Conservation (phyloP, 2,113 vertebrate species). For the Takifugu flavidus region DNA sequence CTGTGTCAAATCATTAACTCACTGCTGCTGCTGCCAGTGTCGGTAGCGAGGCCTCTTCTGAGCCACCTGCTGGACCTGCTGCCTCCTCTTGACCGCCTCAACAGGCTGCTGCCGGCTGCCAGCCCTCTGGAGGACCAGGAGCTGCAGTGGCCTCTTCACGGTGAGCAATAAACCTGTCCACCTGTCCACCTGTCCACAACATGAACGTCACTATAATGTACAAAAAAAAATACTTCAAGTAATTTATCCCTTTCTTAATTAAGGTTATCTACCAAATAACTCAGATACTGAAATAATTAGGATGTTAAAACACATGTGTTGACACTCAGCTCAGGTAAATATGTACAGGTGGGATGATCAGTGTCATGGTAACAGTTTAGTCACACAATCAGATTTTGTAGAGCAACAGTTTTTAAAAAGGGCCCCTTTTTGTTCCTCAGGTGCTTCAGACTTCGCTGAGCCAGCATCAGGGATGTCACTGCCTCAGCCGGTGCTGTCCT, state of each 20-base stretch:
- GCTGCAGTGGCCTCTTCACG: conserved; percentile 96
- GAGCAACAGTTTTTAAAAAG: too few relatives aligned
- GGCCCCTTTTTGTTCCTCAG: conserved; percentile 41
- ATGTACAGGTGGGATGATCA: too few relatives aligned
- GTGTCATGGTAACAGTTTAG: too few relatives aligned
- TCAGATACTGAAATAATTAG: too few relatives aligned
- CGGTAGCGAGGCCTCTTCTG: conserved; percentile 88
- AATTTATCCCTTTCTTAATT: too few relatives aligned
- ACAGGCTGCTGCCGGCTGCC: conserved; percentile 90
- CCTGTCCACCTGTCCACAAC: background rate
- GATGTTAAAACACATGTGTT: too few relatives aligned
- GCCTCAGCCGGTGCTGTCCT: conserved; percentile 82
- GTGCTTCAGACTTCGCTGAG: conserved; percentile 85
- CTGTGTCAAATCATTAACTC: conserved; percentile 94
- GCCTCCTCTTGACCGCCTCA: conserved; percentile 90
- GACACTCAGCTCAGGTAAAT: too few relatives aligned
- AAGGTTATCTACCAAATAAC: too few relatives aligned
- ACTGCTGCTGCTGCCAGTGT: conserved; percentile 86
- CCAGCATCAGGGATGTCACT: conserved; percentile 78
- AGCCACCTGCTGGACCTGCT: conserved; percentile 89
- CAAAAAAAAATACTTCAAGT: background rate
- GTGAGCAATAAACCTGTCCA: conserved; percentile 61
- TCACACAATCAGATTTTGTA: too few relatives aligned
- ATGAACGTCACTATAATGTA: too few relatives aligned
- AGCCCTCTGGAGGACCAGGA: conserved; percentile 94